Evolutionary conservation across 2,888 invertebrate genomes (phyloP).

Genomic region (Agonopterix subpropinquella): DNA sequence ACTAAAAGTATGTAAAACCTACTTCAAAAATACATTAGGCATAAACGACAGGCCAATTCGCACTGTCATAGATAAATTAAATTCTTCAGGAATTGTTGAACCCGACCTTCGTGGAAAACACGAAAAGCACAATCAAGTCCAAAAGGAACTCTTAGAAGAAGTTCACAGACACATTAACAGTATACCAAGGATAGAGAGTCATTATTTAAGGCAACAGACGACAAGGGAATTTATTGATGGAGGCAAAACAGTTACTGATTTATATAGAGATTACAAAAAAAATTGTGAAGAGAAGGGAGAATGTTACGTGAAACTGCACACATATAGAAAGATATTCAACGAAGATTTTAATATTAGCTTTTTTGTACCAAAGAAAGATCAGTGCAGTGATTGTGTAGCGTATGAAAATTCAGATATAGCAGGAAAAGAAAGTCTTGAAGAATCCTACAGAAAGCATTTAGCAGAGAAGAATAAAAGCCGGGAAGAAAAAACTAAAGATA

Average conservation of each 20-base stretch:
- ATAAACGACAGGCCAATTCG: constrained; percentile 1
- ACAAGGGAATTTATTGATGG: constrained; percentile 7
- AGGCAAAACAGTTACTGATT: constrained; percentile 5
- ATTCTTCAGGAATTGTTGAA: constrained; percentile 3
- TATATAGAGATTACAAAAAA: constrained; percentile 9
- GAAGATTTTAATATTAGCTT: constrained; percentile 7
- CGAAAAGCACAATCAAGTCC: constrained; percentile 6
- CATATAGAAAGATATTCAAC: constrained; percentile 2
- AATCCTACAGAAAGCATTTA: background rate
- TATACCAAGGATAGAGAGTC: constrained; percentile 9
- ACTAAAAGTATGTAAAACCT: constrained; percentile 6
- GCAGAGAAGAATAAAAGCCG: background rate
- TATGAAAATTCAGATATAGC: constrained; percentile 10
- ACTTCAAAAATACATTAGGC: constrained; percentile 10
- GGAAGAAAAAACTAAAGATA: too few relatives aligned
- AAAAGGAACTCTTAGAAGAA: constrained; percentile 8
- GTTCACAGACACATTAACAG: constrained; percentile 11
- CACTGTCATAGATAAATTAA: constrained; percentile 5
- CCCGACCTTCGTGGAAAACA: constrained; percentile 11
- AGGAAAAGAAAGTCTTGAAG: constrained; percentile 1
- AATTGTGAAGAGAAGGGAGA: background rate
- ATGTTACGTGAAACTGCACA: background rate
- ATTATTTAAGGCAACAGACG: constrained; percentile 8
- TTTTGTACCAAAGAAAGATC: constrained; percentile 8
- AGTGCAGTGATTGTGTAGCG: constrained; percentile 8